Percentiles rank a stretch among this genome's conserved stretches.
Conservation (phyloP, 2,113 vertebrate species). For the Theristicus caerulescens region DNA sequence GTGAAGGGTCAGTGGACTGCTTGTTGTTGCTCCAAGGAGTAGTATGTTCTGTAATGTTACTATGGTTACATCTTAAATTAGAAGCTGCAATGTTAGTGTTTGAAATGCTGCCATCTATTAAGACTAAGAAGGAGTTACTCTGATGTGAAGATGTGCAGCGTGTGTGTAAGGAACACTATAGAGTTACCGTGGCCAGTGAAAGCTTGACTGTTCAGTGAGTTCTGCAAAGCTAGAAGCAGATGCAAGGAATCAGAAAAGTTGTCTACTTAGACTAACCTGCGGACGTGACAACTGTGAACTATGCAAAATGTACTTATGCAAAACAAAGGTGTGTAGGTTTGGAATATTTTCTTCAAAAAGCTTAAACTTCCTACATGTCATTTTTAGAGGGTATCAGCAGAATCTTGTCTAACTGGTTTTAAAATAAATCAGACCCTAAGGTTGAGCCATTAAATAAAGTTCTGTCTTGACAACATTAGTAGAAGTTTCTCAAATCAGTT, state of each 20-base stretch:
- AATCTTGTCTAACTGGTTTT: not conserved
- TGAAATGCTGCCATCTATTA: constrained; percentile 30
- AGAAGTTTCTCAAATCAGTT: not conserved
- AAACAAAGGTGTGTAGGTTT: not conserved
- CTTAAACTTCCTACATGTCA: rapidly evolving
- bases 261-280: not conserved
- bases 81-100: not conserved
- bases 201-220: not conserved
- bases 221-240: not conserved
- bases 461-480: not conserved
- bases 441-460: not conserved
- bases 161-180: not conserved
- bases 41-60: constrained; percentile 30
- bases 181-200: not conserved
- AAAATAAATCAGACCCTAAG: not conserved
- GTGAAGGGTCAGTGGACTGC: constrained; percentile 15
- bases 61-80: constrained; percentile 47
- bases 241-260: not conserved
- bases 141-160: not conserved
- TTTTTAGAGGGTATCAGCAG: not conserved
- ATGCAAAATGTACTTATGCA: rapidly evolving
- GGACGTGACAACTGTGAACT: rapidly evolving
- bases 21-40: constrained; percentile 17
- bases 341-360: not conserved
- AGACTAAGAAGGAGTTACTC: not conserved